Base-by-base conservation (phyloP, 2,888 invertebrate genomes). In the Drosophila basisetae region DNA sequence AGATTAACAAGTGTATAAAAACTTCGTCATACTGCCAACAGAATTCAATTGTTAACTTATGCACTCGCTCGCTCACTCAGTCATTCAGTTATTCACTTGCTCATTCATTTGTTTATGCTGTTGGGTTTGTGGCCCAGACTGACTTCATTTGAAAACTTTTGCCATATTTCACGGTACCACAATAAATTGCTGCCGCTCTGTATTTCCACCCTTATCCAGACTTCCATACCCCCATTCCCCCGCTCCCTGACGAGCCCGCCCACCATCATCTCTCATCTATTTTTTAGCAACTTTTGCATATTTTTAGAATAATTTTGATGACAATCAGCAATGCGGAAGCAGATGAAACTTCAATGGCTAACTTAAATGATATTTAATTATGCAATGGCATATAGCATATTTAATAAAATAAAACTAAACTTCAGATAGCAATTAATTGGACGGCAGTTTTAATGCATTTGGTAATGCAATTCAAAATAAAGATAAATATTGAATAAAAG, bases 71-170 rank as follows among this genome's bases (percentile, higher is more conserved):
- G n/a, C 33, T 49, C 49, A 37, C 11, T 64, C 67, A 31, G 2
- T 60, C 64, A 56, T 31, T 68, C 60, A 30, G 33, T 52, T 59
- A 62, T 30, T 63, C 41, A 53, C 35, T 73, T 39, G 43, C 72
- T 69, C 80, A 78, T 84, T 81, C 78, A 80, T 80, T 78, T 77
- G 73, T 74, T 82, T 76, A 76, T 66, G 74, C 77, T 56, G 53
- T 68, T 73, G 74, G 37, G 69, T 66, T 58, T 65, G 79, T 59
- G 56, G 56, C 62, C 66, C 63, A 66, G 75, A 70, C 82, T 78
- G 82, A 85, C 76, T 85, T 85, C 79, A 81, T 88, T 88, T 79
- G 77, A 79, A 87, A 86, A 86, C 81, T 86, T 89, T 88, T 63
- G 76, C 79, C 82, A 88, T 86, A 88, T 88, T 86, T 86, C 79